These are phyloP conservation scores for Cyprinodon brontotheroides DNA, from an alignment of 2,113 vertebrate species.

Conservation along the genomic window DNA sequence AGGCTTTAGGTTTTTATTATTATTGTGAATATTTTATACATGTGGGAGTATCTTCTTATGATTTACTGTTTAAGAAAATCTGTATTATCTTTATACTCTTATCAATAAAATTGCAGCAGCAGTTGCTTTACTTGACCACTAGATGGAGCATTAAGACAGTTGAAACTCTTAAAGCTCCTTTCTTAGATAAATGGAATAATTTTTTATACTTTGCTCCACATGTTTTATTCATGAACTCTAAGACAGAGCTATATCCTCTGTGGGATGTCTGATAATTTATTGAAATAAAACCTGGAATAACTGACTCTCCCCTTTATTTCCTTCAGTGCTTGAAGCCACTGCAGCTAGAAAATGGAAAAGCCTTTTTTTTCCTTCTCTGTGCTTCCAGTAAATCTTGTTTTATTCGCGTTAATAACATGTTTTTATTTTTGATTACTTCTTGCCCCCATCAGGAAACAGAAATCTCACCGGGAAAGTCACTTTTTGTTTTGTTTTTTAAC, in stretches of 20 bases:
- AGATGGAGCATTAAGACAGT: constrained; percentile 39
- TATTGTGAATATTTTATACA: too few species aligned
- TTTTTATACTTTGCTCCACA: constrained; percentile 15
- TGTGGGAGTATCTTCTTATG: too few species aligned
- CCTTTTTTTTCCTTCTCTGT: background rate
- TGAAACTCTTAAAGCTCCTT: background rate
- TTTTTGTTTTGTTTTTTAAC: too few species aligned
- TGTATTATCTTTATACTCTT: background rate
- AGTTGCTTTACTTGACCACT: constrained; percentile 7
- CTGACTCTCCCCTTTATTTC: constrained; percentile 10
- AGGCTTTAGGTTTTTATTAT: background rate
- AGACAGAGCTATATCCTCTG: constrained; percentile 3
- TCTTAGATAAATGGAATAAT: background rate
- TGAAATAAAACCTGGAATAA: constrained; percentile 14
- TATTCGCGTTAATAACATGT: too few species aligned
- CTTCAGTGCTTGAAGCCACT: background rate
- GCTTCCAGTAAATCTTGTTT: background rate
- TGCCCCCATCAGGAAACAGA: too few species aligned
- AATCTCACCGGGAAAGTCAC: too few species aligned
- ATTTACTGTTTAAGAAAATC: background rate
- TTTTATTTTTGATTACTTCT: too few species aligned
- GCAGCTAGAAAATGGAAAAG: background rate
- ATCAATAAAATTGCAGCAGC: background rate
- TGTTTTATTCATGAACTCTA: constrained; percentile 19
- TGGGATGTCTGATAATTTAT: constrained; percentile 25